phyloP scores from a whole-genome alignment of 2,113 vertebrate genomes.

The Pangasianodon gigas region DNA sequence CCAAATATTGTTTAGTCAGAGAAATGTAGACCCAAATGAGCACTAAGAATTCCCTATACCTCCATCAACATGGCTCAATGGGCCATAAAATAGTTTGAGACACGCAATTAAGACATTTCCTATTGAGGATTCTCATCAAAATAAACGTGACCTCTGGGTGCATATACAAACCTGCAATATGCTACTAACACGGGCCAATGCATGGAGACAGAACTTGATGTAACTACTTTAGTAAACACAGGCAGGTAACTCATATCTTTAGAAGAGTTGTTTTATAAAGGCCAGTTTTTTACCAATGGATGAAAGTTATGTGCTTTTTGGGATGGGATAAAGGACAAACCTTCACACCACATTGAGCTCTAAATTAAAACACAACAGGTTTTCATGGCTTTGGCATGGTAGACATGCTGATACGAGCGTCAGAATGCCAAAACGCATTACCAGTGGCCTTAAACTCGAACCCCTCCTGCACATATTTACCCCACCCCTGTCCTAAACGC shows the following conservation, averaged over 20 bases:
- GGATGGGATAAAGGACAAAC: conserved; percentile 18
- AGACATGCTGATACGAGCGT: background rate
- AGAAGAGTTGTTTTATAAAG: background rate
- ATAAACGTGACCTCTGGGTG: conserved; percentile 32
- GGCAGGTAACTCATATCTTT: background rate
- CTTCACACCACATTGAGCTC: conserved; percentile 16
- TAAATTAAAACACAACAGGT: conserved; percentile 10
- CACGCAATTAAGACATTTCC: conserved; percentile 35
- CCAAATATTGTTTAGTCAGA: conserved; percentile 55
- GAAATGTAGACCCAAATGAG: conserved; percentile 42
- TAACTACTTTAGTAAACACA: background rate
- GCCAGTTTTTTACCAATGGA: background rate
- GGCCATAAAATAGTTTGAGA: conserved; percentile 43
- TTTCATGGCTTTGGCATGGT: background rate
- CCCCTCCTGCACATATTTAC: conserved; percentile 22
- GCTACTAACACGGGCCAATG: background rate
- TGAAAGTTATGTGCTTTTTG: background rate
- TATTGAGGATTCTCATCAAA: conserved; percentile 42
- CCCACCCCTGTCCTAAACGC: conserved; percentile 11
- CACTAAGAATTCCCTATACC: conserved; percentile 45
- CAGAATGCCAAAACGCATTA: background rate
- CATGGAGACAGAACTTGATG: conserved; percentile 5
- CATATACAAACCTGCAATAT: conserved; percentile 26
- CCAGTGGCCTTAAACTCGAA: conserved; percentile 30
- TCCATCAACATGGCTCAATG: conserved; percentile 47